A percentile compares a stretch with the other conserved stretches of the same genome.
These are phyloP conservation scores for Leptinotarsa peninsularis DNA, from an alignment of 2,888 invertebrate genomes.

Conservation along the genomic window DNA sequence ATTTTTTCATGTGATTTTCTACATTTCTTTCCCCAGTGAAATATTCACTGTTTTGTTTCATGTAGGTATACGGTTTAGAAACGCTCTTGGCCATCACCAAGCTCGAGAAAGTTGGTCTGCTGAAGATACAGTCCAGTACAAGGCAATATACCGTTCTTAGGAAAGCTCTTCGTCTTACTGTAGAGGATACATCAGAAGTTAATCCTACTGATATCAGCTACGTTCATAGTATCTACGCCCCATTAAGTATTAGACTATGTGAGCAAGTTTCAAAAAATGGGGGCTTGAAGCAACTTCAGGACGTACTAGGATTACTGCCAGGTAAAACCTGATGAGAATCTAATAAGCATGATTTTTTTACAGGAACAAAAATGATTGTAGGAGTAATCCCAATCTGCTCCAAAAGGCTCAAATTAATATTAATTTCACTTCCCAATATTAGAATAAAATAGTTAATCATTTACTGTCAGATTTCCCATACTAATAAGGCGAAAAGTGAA, in stretches of 20 bases:
- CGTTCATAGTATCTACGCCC: conserved; percentile 93
- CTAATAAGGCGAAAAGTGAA: too few relatives aligned
- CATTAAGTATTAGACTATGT: conserved; percentile 87
- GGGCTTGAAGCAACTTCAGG: conserved; percentile 85
- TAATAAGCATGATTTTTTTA: background rate
- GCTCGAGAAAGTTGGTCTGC: conserved; percentile 86
- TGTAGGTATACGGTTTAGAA: conserved; percentile 88
- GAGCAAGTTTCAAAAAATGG: conserved; percentile 83
- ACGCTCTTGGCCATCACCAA: conserved; percentile 85
- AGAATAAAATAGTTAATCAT: too few relatives aligned
- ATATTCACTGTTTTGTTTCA: background rate
- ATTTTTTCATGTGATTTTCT: too few relatives aligned
- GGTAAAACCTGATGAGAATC: conserved; percentile 62
- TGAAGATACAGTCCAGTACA: conserved; percentile 79
- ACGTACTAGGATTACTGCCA: conserved; percentile 85
- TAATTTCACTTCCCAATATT: too few relatives aligned
- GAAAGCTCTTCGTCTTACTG: conserved; percentile 86
- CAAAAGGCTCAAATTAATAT: too few relatives aligned
- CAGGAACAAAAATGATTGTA: too few relatives aligned
- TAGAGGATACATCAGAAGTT: conserved; percentile 88
- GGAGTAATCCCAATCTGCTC: too few relatives aligned
- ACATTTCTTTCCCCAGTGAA: too few relatives aligned
- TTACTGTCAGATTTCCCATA: too few relatives aligned
- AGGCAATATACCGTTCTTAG: conserved; percentile 81
- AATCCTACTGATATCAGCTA: conserved; percentile 90